phyloP scores from a whole-genome alignment of 1,140 invertebrate genomes.

The Bilobella aurantiaca region DNA sequence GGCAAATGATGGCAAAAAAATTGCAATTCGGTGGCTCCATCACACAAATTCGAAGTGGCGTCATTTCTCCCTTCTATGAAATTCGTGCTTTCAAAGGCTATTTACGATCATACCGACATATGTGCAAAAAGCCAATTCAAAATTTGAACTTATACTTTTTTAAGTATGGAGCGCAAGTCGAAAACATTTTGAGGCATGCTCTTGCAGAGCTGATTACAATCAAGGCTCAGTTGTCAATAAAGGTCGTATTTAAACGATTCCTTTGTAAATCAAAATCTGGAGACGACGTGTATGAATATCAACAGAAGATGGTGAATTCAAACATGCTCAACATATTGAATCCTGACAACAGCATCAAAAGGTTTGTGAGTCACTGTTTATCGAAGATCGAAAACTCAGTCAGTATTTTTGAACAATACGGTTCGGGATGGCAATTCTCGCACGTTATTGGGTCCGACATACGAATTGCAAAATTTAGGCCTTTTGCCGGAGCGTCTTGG shows the following conservation, averaged over 20 bases:
- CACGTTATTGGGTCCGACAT: not conserved
- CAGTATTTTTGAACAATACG: not conserved
- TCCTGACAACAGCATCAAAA: not conserved
- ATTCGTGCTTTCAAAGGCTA: not conserved
- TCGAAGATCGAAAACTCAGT: constrained; percentile 6
- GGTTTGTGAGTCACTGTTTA: not conserved
- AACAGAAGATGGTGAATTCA: not conserved
- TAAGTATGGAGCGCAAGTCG: not conserved
- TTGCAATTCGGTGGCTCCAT: not conserved
- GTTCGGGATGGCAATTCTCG: constrained; percentile 8
- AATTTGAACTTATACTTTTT: not conserved
- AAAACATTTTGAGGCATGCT: not conserved
- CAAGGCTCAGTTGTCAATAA: not conserved
- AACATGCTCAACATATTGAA: not conserved
- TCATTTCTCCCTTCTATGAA: not conserved
- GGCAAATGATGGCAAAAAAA: not conserved
- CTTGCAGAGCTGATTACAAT: not conserved
- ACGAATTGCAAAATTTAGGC: not conserved
- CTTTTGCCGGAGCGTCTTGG: not conserved
- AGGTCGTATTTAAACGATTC: not conserved
- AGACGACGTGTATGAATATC: not conserved
- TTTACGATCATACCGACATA: not conserved
- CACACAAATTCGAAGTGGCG: not conserved
- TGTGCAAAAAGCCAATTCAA: not conserved
- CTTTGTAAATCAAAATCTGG: not conserved